Base-by-base conservation (phyloP, 1,140 invertebrate genomes). In the Lepidurus apus region DNA sequence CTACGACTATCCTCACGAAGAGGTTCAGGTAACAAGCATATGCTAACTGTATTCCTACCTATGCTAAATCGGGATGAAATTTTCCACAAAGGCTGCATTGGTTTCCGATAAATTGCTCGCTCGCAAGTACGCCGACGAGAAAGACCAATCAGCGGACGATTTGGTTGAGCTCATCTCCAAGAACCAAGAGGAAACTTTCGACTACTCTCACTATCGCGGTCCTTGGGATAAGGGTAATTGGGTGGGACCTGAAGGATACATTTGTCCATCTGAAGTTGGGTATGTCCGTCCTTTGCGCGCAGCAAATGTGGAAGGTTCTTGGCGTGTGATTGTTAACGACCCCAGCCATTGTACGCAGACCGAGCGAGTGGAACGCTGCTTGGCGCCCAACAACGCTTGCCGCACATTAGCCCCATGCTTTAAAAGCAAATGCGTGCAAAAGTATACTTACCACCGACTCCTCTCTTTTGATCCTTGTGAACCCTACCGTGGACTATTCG, bases 121-220 rank as follows among this genome's bases (percentile, higher is more conserved):
- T 73, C 82, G 82, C 80, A 82, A 82, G 75, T 82, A 82, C 79
- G 78, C 79, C 74, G 82, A 82, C 75, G 79, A 82, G n/a, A 80
- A 80, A 11, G 80, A 80, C 75, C 82, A 82, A 73, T 82, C 82
- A 5, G 82, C 81, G 76, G 81, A 82, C 78, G 81, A 81, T 75
- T 78, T 83, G 24, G 82, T 83, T 17, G 82, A 82, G 11, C 77
- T 74, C 47, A 73, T 83, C 8, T 79, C 78, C n/a, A 79, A 80
- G 45, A 47, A 80, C 10, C 80, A 82, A 78, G 82, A 83, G 53
- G 81, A 82, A 43, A 77, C 77, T 11, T 83, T 83, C 77, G 80
- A 82, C 77, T 82, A 82, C 79, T 81, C 81, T 21, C 79, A 80
- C 79, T 82, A 82, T 79, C 80, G 79, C 21, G 82, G 81, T 10